Base-by-base conservation (phyloP, 2,113 vertebrate genomes). In the Aptenodytes forsteri region DNA sequence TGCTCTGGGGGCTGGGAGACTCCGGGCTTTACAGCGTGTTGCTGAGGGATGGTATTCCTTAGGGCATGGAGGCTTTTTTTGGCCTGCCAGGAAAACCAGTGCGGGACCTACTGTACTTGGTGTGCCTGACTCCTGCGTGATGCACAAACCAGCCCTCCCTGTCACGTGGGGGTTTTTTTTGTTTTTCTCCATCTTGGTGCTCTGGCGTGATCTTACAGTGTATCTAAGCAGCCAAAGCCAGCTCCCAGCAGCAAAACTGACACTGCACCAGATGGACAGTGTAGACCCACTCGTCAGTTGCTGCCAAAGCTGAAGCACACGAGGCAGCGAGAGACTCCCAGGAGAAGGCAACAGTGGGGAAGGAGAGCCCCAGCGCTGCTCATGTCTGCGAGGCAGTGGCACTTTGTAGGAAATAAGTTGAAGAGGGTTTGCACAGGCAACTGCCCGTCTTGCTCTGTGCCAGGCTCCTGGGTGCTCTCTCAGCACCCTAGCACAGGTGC, bases 221-320 rank as follows among this genome's bases (percentile, higher is more conserved):
- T 29, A 55, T 49, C 65, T 27, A 84, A 85, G 87, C 77, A 82
- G 82, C 46, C 84, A 30, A 47, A 89, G 59, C 65, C 83, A 67
- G 42, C 72, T 91, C 84, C 47, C 61, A 55, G 81, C 54, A 75
- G 54, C 58, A 66, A 52, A 87, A 65, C 58, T 8, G 62, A 67
- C 87, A 40, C 64, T 38, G 65, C 61, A 81, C 54, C 94, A 94
- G 87, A 93, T 79, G 92, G 78, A 32, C 85, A 71, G 54, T 3
- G 29, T 2, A 83, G 89, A 69, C 27, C 86, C 64, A 46, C 64
- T 89, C 13, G 1, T 69, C 71, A 65, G n/a, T n/a, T 70, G 81
- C 84, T 91, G 79, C 86, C 62, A 58, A 88, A 77, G 84, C 71
- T 62, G 55, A 78, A 89, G 40, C 77, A 71, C 44, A 29, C 23